Percentiles rank a stretch among this genome's conserved stretches.
These are phyloP conservation scores for Neomorphus geoffroyi DNA, from an alignment of 2,797 vertebrate genomes.

Conservation along the genomic window DNA sequence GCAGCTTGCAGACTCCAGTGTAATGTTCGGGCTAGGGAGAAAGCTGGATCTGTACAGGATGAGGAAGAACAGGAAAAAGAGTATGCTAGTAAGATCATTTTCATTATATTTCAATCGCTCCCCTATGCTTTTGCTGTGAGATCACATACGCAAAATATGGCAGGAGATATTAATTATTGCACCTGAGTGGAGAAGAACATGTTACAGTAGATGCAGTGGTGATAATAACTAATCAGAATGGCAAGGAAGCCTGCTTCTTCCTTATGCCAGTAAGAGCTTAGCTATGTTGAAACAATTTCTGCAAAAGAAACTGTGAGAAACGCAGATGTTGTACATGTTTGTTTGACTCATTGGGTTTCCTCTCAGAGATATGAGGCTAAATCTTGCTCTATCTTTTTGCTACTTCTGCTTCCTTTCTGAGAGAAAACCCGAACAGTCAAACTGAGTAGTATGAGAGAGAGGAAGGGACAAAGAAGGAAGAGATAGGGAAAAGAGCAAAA, in stretches of 20 bases:
- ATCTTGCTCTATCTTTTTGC: not conserved
- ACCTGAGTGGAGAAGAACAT: not conserved
- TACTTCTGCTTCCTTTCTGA: conserved; percentile 42
- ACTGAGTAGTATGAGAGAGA: not conserved
- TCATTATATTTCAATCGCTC: not conserved
- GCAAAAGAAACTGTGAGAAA: not conserved
- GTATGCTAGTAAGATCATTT: not conserved
- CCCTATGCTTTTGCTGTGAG: not conserved
- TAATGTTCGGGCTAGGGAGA: not conserved
- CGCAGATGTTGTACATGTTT: not conserved
- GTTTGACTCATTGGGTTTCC: not conserved
- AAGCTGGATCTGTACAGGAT: not conserved
- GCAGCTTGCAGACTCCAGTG: not conserved
- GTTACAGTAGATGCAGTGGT: not conserved
- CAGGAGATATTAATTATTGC: not conserved
- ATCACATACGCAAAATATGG: not conserved
- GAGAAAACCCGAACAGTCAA: not conserved
- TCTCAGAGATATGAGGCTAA: not conserved
- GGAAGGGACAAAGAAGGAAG: not conserved
- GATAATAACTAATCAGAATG: not conserved
- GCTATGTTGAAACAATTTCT: not conserved
- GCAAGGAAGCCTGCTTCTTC: not conserved
- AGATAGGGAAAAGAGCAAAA: not conserved
- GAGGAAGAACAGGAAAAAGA: not conserved
- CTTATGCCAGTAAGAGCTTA: not conserved